Evolutionary conservation across 2,797 vertebrate species (phyloP).

Genomic region (Champsocephalus gunnari): DNA sequence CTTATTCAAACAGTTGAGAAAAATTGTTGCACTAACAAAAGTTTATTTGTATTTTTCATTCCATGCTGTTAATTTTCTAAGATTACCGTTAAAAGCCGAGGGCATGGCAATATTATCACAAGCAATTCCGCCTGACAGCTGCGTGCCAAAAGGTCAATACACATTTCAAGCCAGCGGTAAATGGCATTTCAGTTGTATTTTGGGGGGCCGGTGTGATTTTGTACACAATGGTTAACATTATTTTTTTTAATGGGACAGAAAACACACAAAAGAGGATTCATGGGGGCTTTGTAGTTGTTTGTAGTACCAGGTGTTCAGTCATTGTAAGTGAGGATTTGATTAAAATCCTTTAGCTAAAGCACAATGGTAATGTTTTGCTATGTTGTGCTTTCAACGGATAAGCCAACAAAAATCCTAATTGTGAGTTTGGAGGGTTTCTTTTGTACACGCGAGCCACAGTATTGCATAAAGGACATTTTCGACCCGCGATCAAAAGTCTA

Average conservation of each 20-base stretch:
- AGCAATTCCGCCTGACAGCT: constrained; percentile 17
- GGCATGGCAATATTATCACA: constrained; percentile 25
- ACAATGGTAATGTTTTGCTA: not conserved
- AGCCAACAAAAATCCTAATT: not conserved
- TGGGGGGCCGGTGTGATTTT: constrained; percentile 17
- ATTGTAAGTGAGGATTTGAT: constrained; percentile 5
- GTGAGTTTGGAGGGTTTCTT: not conserved
- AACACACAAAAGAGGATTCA: not conserved
- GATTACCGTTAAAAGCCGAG: constrained; percentile 3
- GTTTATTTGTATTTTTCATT: not conserved
- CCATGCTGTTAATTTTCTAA: not conserved
- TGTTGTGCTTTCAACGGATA: constrained; percentile 3
- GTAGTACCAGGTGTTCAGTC: not conserved
- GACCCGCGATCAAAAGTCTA: not conserved
- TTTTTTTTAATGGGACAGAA: not conserved
- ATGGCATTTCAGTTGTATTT: constrained; percentile 6
- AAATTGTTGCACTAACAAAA: not conserved
- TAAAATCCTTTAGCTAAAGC: not conserved
- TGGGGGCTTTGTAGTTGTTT: not conserved
- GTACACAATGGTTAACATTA: not conserved
- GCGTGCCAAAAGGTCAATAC: constrained; percentile 56
- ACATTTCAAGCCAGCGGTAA: constrained; percentile 40
- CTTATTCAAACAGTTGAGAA: not conserved
- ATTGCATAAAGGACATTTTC: not conserved
- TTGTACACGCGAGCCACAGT: not conserved